Evolutionary conservation across 2,888 invertebrate species (phyloP).

Genomic region (Aethes cnicana): DNA sequence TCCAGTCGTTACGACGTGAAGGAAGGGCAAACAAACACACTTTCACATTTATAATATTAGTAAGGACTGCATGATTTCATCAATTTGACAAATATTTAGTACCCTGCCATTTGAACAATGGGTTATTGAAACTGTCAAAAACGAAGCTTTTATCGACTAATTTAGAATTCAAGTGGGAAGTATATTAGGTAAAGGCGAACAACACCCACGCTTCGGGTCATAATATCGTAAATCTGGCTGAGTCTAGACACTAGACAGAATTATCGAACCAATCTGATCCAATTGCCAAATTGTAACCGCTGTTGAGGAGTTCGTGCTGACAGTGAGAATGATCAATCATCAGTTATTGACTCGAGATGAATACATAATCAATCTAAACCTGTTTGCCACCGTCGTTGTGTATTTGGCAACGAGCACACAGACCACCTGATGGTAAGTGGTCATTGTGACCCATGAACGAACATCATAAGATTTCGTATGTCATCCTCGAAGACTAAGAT

Average conservation of each 20-base stretch:
- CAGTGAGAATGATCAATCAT: conserved; percentile 10
- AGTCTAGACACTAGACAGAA: conserved; percentile 41
- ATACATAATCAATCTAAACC: background rate
- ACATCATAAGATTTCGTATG: too few relatives aligned
- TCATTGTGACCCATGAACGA: too few relatives aligned
- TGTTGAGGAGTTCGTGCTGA: background rate
- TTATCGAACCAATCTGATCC: conserved; percentile 19
- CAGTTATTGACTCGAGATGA: background rate
- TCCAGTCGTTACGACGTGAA: too few relatives aligned
- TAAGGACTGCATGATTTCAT: conserved; percentile 9
- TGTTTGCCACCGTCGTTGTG: too few relatives aligned
- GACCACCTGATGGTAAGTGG: too few relatives aligned
- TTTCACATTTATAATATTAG: too few relatives aligned
- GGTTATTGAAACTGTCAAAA: conserved; percentile 58
- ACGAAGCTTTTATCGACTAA: conserved; percentile 51
- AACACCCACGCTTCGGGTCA: conserved; percentile 72
- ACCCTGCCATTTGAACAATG: conserved; percentile 26
- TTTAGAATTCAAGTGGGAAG: conserved; percentile 52
- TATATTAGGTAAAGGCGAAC: conserved; percentile 67
- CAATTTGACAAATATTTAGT: conserved; percentile 15
- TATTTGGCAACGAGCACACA: too few relatives aligned
- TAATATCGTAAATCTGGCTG: conserved; percentile 70
- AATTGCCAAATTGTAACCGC: conserved; percentile 17
- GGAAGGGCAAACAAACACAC: too few relatives aligned
- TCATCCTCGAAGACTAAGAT: too few relatives aligned